Conservation (phyloP, 2,113 vertebrate genomes). For the Daphoenositta chrysoptera region DNA sequence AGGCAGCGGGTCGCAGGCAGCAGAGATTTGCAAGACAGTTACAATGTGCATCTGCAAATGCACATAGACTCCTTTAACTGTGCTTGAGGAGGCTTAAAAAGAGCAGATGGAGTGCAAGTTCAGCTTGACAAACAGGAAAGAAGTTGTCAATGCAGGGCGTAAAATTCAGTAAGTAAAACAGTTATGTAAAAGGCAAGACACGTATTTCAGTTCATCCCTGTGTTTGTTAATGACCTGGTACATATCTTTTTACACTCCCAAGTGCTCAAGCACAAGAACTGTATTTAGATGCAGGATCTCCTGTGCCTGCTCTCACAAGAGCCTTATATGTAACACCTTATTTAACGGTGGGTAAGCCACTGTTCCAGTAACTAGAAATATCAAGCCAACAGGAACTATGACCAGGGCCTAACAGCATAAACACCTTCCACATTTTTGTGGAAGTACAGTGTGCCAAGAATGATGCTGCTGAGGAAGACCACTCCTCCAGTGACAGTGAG, state of each 20-base stretch:
- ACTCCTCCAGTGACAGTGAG: constrained; percentile 46
- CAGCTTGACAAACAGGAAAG: neutral
- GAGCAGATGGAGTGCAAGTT: neutral
- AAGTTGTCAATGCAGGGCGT: neutral
- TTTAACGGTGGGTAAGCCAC: constrained; percentile 63
- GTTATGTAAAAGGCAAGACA: neutral
- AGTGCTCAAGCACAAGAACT: neutral
- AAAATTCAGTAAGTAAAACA: neutral
- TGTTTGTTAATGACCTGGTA: neutral
- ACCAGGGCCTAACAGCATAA: constrained; percentile 41
- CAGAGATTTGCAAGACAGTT: neutral
- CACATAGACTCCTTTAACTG: fast-evolving
- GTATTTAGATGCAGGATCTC: neutral
- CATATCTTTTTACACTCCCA: fast-evolving
- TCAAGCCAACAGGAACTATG: constrained; percentile 57
- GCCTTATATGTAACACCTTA: constrained; percentile 36
- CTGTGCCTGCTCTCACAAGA: neutral
- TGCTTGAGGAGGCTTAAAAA: neutral
- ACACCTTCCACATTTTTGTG: neutral
- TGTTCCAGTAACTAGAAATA: constrained; percentile 63
- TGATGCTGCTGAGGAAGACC: neutral
- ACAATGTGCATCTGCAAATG: neutral
- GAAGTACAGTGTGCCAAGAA: constrained; percentile 50
- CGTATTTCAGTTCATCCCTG: neutral
- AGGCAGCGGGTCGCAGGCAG: too few relatives aligned